phyloP scores from a whole-genome alignment of 2,888 invertebrate species.

The Pristionchus japonicus region DNA sequence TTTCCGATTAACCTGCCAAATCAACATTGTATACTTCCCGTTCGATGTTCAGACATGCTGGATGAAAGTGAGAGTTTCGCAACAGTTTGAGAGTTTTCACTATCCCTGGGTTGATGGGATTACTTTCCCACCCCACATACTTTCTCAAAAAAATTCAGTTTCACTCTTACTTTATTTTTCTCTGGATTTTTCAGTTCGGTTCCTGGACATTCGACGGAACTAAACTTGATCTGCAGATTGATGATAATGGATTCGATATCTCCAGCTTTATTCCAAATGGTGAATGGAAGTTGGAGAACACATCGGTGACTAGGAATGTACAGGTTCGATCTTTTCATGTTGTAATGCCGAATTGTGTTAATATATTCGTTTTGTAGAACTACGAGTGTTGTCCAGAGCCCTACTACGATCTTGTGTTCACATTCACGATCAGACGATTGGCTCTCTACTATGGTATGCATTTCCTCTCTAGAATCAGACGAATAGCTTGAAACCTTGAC shows the following conservation, averaged over 20 bases:
- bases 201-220: conserved; percentile 70
- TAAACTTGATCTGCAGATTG: conserved; percentile 64
- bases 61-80: conserved; percentile 56
- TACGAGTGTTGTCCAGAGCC: conserved; percentile 67
- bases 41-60: conserved; percentile 88
- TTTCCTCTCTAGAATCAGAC: not conserved
- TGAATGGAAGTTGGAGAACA: conserved; percentile 57
- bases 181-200: conserved; percentile 56
- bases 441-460: conserved; percentile 91
- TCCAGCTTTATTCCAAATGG: conserved; percentile 66
- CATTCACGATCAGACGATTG: conserved; percentile 90
- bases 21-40: conserved; percentile 99
- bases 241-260: conserved; percentile 65
- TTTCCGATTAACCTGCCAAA: conserved; percentile 83
- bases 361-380: conserved; percentile 47
- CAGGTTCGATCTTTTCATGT: conserved; percentile 4
- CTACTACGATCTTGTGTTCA: conserved; percentile 66
- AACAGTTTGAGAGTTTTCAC: not conserved
- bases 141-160: not conserved
- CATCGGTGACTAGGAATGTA: not conserved
- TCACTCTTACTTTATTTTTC: not conserved
- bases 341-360: not conserved
- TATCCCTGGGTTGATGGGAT: not conserved
- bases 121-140: not conserved
- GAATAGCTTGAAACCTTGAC: not conserved